Percentiles rank a stretch among this genome's conserved stretches.
Evolutionary conservation across 2,113 vertebrate genomes (phyloP).

Genomic region (Formicarius rufipectus): DNA sequence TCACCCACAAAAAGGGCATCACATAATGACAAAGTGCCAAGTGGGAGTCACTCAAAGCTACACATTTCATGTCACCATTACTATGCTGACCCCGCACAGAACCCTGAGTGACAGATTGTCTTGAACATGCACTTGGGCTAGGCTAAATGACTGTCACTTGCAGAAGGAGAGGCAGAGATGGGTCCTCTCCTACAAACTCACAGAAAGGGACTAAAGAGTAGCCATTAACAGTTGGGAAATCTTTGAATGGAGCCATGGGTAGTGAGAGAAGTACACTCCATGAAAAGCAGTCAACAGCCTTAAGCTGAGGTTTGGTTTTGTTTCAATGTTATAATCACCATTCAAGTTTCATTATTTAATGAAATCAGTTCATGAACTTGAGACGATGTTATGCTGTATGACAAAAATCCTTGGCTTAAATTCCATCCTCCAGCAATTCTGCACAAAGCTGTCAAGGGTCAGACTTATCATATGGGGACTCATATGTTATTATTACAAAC

Average conservation of each 20-base stretch:
- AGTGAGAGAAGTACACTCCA: neutral
- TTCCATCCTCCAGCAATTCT: fast-evolving
- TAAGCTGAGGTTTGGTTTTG: neutral
- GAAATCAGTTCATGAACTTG: neutral
- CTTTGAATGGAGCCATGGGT: neutral
- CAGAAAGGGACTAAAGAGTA: neutral
- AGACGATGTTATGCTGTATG: neutral
- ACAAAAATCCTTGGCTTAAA: neutral
- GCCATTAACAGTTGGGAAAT: neutral
- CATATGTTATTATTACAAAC: neutral
- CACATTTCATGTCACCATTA: neutral
- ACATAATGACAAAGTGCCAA: neutral
- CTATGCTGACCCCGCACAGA: neutral
- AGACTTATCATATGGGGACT: neutral
- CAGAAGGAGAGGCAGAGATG: neutral
- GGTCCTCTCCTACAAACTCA: neutral
- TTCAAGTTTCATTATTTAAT: neutral
- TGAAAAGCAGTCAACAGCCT: neutral
- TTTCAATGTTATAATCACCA: neutral
- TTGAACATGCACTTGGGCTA: neutral
- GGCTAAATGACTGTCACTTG: neutral
- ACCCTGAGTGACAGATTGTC: neutral
- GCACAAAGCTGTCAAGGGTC: neutral
- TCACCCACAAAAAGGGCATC: neutral
- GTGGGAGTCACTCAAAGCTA: neutral